phyloP scores from a whole-genome alignment of 2,888 invertebrate species.

The Flexamia atlantica region DNA sequence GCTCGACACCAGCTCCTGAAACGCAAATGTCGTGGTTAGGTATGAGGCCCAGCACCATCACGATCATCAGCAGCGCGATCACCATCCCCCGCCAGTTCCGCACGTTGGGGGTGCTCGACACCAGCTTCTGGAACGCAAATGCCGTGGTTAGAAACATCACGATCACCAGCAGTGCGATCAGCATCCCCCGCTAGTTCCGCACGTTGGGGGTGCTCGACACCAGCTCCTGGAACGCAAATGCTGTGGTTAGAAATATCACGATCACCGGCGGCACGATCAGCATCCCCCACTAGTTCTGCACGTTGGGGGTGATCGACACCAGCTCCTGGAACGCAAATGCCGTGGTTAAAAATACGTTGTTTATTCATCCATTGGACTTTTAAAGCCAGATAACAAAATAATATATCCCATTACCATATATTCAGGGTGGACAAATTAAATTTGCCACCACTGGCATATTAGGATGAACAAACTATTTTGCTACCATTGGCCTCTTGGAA shows the following conservation, averaged over 20 bases:
- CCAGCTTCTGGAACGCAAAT: conserved; percentile 86
- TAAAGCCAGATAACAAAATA: too few relatives aligned
- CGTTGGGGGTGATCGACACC: conserved; percentile 90
- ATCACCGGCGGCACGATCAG: conserved; percentile 95
- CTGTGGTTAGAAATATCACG: conserved; percentile 80
- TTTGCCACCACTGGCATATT: too few relatives aligned
- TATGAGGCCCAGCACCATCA: conserved; percentile 91
- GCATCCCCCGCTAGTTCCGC: conserved; percentile 96
- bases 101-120: conserved; percentile 90
- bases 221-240: conserved; percentile 84
- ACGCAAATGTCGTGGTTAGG: conserved; percentile 84
- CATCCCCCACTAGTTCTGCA: conserved; percentile 97
- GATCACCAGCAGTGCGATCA: conserved; percentile 94
- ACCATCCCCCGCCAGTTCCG: conserved; percentile 97
- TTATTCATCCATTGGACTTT: too few relatives aligned
- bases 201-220: conserved; percentile 92
- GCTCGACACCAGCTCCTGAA: conserved; percentile 88
- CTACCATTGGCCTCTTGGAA: too few relatives aligned
- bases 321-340: conserved; percentile 83
- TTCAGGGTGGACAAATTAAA: too few relatives aligned
- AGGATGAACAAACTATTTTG: too few relatives aligned
- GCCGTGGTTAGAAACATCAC: conserved; percentile 82
- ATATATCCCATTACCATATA: too few relatives aligned
- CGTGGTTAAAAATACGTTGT: too few relatives aligned
- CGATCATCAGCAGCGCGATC: conserved; percentile 93